Evolutionary conservation across 2,888 invertebrate genomes (phyloP), one percentile per base, ranked within the genome.

Genomic region (Odontothrips loti): DNA sequence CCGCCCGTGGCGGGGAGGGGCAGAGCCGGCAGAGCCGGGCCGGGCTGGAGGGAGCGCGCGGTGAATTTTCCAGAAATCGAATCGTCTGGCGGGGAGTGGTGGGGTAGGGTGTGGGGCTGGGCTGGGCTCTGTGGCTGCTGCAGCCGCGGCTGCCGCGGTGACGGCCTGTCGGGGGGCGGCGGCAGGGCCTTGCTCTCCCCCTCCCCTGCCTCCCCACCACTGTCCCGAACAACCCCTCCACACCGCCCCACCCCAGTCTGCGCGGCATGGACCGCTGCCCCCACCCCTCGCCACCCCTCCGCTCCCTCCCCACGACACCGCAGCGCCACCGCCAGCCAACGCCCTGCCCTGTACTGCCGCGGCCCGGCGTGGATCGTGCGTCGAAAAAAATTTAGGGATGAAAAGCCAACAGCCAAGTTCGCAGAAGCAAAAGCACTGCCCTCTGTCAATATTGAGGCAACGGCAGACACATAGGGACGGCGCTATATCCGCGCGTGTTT

Each of bases 1-100:
- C 51, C 9, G 51, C 6, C 51, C 51, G 51, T 51, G 51, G 34
- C 34, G 34, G 34, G 10, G 51, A 51, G 51, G 9, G 51, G 51
- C 3, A 10, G 51, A 4, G 34, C 34, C 34, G 34, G 51, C n/a
- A n/a, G n/a, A n/a, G n/a, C 15, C 51, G 20, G 51, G 51, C 51
- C 15, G 20, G 51, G 51, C 15, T 51, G 12, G 51, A 20, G 68
- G 68, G 68, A 68, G 68, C 23, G 68, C 68, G 23, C 23, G 68
- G 23, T 68, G 68, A 68, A 68, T 68, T 68, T 68, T 68, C 68
- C 68, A 68, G 68, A 68, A 68, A 68, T 68, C 68, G 68, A 68
- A 68, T 68, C 68, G 68, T 68, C 68, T 68, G 68, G 68, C 68
- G n/a, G 68, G 9, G 27, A 23, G 68, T 3, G 68, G 68, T 20